phyloP scores from a whole-genome alignment of 2,888 invertebrate genomes.

The Aphidius colemani region DNA sequence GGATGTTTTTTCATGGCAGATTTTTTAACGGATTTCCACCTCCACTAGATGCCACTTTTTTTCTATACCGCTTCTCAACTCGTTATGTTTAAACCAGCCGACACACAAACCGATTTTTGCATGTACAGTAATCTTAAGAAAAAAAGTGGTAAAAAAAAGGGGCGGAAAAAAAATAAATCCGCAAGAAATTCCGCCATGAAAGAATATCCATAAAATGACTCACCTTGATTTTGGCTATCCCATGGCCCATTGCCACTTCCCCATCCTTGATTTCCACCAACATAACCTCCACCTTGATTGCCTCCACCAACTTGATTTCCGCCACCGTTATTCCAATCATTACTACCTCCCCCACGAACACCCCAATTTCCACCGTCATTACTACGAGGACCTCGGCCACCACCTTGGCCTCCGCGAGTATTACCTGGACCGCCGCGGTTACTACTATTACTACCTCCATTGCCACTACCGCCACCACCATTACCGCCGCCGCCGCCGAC shows the following conservation, averaged over 20 bases:
- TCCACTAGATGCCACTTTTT: no score
- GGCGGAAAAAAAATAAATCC: no score
- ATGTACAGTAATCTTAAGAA: no score
- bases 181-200: conserved; percentile 4
- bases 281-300: conserved; percentile 53
- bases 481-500: conserved; percentile 59
- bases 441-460: conserved; percentile 64
- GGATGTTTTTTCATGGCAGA: no score
- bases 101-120: no score
- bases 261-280: conserved; percentile 58
- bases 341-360: conserved; percentile 52
- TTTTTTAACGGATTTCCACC: no score
- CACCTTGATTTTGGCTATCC: conserved; percentile 61
- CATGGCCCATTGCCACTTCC: conserved; percentile 60
- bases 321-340: conserved; percentile 51
- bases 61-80: no score
- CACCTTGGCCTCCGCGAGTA: conserved; percentile 59
- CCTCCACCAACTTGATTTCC: conserved; percentile 35
- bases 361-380: no score
- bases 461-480: conserved; percentile 59
- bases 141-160: no score
- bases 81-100: no score
- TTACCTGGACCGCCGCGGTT: conserved; percentile 63
- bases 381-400: conserved; percentile 40
- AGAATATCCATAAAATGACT: not conserved